Conservation (phyloP, 2,113 vertebrate species). For the Rhynchopsitta pachyrhyncha region DNA sequence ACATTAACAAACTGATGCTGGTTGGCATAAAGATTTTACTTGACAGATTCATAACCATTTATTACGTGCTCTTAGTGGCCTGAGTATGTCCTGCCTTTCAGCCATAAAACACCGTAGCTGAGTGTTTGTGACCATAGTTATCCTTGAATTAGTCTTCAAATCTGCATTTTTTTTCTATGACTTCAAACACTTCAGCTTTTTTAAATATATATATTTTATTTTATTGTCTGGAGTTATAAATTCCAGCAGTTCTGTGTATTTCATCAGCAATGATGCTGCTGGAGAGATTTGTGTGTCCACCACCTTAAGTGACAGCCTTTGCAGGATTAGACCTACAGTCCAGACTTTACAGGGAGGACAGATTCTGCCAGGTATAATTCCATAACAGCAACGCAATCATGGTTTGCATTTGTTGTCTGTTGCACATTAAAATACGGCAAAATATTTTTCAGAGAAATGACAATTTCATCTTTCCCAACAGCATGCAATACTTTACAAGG, state of each 20-base stretch:
- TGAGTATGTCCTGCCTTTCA: not conserved
- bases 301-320: not conserved
- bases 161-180: not conserved
- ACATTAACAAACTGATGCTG: not conserved
- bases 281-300: not conserved
- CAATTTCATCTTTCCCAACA: not conserved
- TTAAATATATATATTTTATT: not conserved
- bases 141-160: not conserved
- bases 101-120: not conserved
- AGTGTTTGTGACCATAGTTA: not conserved
- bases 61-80: not conserved
- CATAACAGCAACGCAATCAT: not conserved
- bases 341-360: not conserved
- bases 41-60: not conserved
- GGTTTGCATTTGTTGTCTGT: not conserved
- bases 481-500: not conserved
- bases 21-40: not conserved
- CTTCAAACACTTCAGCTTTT: not conserved
- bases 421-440: not conserved
- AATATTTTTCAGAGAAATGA: not conserved
- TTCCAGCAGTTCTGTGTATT: not conserved
- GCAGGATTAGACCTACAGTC: not conserved
- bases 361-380: not conserved
- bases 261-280: not conserved
- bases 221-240: not conserved